Conservation (phyloP, 2,888 invertebrate genomes). For the Metallyticus violacea region DNA sequence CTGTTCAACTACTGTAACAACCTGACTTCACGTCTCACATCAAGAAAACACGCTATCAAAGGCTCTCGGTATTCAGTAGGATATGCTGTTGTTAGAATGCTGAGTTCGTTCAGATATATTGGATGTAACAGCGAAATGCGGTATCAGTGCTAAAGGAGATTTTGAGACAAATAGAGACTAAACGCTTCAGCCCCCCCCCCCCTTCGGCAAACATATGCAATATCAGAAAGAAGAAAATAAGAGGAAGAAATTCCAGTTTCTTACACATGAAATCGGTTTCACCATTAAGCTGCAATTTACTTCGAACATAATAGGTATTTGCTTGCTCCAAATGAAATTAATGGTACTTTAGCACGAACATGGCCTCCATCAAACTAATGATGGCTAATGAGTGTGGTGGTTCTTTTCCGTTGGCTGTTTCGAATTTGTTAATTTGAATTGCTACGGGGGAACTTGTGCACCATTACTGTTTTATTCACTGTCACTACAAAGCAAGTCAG, state of each 20-base stretch:
- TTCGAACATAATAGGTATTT: neutral
- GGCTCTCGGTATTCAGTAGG: too few relatives aligned
- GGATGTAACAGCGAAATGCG: too few relatives aligned
- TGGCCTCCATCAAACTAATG: neutral
- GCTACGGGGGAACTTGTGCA: neutral
- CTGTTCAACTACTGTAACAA: too few relatives aligned
- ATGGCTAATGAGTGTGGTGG: neutral
- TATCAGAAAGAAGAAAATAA: neutral
- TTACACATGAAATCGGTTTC: neutral
- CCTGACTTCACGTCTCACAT: too few relatives aligned
- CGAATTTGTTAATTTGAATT: neutral
- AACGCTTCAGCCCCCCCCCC: too few relatives aligned
- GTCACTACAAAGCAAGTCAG: neutral
- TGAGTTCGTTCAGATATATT: too few relatives aligned
- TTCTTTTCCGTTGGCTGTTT: neutral
- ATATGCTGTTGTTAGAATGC: too few relatives aligned
- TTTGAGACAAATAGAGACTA: too few relatives aligned
- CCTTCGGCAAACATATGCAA: too few relatives aligned
- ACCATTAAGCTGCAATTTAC: neutral
- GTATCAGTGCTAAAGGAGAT: too few relatives aligned
- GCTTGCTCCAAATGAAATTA: neutral
- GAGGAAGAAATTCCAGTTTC: neutral
- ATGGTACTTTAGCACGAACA: neutral
- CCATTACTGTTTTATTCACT: neutral
- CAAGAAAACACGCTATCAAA: too few relatives aligned